phyloP scores from a whole-genome alignment of 2,797 vertebrate genomes.

The Falco concolor region DNA sequence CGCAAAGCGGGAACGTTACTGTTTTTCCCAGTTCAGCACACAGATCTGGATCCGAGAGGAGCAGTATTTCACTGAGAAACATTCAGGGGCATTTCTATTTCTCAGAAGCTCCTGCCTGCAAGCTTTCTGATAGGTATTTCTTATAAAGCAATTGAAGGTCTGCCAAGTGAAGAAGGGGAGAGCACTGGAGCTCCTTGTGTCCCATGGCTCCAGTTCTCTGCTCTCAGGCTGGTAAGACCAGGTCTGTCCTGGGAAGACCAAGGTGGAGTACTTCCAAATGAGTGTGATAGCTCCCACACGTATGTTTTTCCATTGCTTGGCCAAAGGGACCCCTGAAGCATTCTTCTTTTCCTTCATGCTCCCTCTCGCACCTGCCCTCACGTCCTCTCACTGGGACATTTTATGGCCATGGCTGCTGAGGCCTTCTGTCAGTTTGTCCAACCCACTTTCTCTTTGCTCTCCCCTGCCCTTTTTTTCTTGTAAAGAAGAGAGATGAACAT shows the following conservation, averaged over 20 bases:
- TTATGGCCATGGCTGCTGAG: background rate
- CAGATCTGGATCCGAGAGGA: background rate
- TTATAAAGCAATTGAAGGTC: background rate
- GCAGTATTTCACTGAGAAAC: background rate
- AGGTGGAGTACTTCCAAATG: background rate
- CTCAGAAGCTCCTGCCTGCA: background rate
- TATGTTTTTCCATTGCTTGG: background rate
- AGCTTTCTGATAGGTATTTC: background rate
- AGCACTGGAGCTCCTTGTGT: background rate
- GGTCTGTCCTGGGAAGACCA: background rate
- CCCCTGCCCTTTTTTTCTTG: background rate
- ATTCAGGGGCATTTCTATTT: background rate
- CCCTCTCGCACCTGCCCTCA: background rate
- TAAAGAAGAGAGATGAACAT: conserved; percentile 45
- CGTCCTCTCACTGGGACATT: background rate
- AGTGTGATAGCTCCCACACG: accelerated
- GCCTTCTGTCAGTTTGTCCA: conserved; percentile 10
- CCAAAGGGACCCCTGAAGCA: background rate
- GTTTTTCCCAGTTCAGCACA: background rate
- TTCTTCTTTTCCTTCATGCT: background rate
- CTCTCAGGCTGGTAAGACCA: background rate
- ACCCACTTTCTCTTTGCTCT: conserved; percentile 31
- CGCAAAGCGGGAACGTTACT: background rate
- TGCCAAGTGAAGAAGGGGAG: background rate
- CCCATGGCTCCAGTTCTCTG: background rate